Base-by-base conservation (phyloP, 2,888 invertebrate genomes). In the Epistrophella euchroma region DNA sequence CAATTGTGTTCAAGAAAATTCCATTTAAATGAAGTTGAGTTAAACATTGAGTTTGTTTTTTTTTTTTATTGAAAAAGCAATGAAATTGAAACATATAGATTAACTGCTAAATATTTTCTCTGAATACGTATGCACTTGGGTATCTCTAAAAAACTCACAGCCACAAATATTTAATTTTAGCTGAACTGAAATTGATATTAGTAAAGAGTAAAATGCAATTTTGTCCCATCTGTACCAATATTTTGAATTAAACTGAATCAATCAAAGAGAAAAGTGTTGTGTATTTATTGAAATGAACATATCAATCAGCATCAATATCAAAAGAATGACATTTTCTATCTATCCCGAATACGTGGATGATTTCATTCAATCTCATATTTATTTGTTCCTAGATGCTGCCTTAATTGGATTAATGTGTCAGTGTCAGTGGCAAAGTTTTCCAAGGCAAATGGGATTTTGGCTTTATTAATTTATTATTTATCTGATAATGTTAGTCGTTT, bases 291-390 rank as follows among this genome's bases (percentile, higher is more conserved):
- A 78, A 78, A 45, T 68, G 73, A 83, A 77, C 62, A 68, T 60
- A 83, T 83, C 82, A 83, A 83, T 83, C 77, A 77, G 73, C 77
- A 77, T 77, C 77, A 83, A 43, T 22, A 43, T 25, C 43, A 62
- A 35, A 60, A 68, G 37, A 77, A 68, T 73, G 82, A 83, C 82
- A 77, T 45, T 83, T 68, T 68, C 22, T 68, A 73, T 32, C 58
- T 45, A 58, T 68, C 37, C 43, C 40, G 15, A 19, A 47, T 3
- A 9, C 4, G 5, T 32, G 32, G 11, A 25, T 32, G 37, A 11
- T 55, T 64, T 9, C 45, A 55, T 17, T 19, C 50, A 58, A 40
- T 66, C 40, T 83, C 62, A 77, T 77, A 10, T 43, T 55, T 15
- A 66, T 76, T 64, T 66, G 17, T 66, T 22, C 66, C 52, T 66